These are phyloP conservation scores for Ictalurus punctatus DNA, from an alignment of 2,113 vertebrate species.

Conservation along the genomic window DNA sequence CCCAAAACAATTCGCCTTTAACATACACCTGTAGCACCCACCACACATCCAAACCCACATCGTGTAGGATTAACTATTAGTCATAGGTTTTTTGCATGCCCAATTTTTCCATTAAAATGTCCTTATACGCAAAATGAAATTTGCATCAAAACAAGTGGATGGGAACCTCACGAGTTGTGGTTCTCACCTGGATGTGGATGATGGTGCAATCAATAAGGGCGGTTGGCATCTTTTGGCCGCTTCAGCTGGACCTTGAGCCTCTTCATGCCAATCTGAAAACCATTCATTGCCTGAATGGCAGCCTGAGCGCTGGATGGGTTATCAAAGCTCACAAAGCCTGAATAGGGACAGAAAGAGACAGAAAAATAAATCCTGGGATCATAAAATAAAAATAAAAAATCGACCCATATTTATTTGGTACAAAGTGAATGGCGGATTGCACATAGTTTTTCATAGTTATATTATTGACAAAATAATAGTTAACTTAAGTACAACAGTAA, in stretches of 20 bases:
- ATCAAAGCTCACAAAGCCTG: slow-evolving; percentile 99
- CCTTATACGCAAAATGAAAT: neutral
- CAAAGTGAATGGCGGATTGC: neutral
- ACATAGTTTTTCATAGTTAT: neutral
- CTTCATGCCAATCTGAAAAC: slow-evolving; percentile 99
- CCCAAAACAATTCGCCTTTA: neutral
- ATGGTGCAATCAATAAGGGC: slow-evolving; percentile 90
- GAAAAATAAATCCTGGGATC: neutral
- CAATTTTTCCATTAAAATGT: neutral
- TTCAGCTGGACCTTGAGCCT: slow-evolving; percentile 98
- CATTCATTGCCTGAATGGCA: slow-evolving; percentile 98
- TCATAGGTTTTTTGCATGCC: neutral
- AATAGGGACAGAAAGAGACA: slow-evolving; percentile 49
- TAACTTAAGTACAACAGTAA: neutral
- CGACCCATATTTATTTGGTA: neutral
- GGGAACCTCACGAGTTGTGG: neutral
- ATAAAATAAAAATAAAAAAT: neutral
- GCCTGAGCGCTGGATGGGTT: slow-evolving; percentile 98
- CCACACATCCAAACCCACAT: neutral
- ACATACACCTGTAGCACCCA: neutral
- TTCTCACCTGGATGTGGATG: slow-evolving; percentile 77
- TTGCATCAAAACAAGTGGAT: neutral
- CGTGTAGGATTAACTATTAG: neutral
- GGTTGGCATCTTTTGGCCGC: slow-evolving; percentile 96
- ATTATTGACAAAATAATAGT: neutral